phyloP scores from a whole-genome alignment of 2,113 vertebrate genomes.

The Hippocampus comes region DNA sequence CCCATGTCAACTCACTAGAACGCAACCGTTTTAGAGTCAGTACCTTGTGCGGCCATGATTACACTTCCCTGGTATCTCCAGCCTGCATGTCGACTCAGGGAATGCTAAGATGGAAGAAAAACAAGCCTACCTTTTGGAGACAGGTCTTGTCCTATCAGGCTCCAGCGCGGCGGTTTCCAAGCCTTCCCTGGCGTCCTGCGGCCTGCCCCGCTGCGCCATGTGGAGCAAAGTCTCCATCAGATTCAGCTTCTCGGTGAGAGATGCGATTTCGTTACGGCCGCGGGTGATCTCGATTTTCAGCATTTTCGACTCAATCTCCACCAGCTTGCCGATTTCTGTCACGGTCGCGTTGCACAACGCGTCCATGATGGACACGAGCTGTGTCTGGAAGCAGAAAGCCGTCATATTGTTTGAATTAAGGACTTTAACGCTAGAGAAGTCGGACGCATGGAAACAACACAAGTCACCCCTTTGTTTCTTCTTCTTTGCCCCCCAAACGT shows the following conservation, averaged over 20 bases:
- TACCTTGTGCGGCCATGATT: background rate
- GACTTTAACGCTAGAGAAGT: background rate
- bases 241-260: constrained; percentile 67
- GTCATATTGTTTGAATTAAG: constrained; percentile 51
- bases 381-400: constrained; percentile 67
- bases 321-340: constrained; percentile 71
- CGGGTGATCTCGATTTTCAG: constrained; percentile 69
- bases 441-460: constrained; percentile 2
- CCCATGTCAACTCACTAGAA: constrained; percentile 50
- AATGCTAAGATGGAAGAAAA: background rate
- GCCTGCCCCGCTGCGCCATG: constrained; percentile 45
- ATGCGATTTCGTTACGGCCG: constrained; percentile 65
- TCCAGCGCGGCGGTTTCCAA: constrained; percentile 22
- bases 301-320: constrained; percentile 71
- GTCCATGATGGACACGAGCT: constrained; percentile 72
- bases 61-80: background rate
- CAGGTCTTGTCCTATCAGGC: constrained; percentile 25
- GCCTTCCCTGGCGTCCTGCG: constrained; percentile 9
- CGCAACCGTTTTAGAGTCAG: constrained; percentile 21
- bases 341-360: constrained; percentile 68
- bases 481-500: background rate
- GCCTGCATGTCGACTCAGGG: background rate
- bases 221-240: constrained; percentile 71
- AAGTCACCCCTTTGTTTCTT: background rate
- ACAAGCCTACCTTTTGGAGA: constrained; percentile 48